These are phyloP conservation scores for Varanus komodoensis DNA, from an alignment of 2,113 vertebrate species.

Conservation along the genomic window DNA sequence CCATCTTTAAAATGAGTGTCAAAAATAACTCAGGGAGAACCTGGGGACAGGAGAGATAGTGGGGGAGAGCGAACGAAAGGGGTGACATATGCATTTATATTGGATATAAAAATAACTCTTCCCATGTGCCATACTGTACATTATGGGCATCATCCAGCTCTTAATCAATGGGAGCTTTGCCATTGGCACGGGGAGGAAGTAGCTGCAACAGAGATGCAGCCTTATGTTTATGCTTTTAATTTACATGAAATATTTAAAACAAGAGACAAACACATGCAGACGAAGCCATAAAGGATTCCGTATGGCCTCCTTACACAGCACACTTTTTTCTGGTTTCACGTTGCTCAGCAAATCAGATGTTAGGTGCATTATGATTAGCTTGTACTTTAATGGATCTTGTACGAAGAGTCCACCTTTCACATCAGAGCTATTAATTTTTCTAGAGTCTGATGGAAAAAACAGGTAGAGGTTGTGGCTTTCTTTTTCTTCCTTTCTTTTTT, in stretches of 20 bases:
- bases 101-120: neutral
- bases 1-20: neutral
- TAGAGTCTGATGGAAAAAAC: slow-evolving; percentile 92
- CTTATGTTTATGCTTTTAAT: slow-evolving; percentile 21
- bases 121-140: neutral
- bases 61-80: neutral
- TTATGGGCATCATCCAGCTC: too few species aligned
- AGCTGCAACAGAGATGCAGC: neutral
- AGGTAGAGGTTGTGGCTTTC: slow-evolving; percentile 79
- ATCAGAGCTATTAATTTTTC: slow-evolving; percentile 82
- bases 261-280: slow-evolving; percentile 68
- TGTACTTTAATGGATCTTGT: slow-evolving; percentile 85
- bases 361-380: slow-evolving; percentile 84
- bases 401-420: slow-evolving; percentile 84
- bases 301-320: slow-evolving; percentile 68
- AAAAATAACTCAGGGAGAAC: neutral
- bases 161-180: neutral
- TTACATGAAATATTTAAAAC: slow-evolving; percentile 55
- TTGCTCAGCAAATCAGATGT: slow-evolving; percentile 79
- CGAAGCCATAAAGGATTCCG: slow-evolving; percentile 60
- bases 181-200: neutral
- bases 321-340: slow-evolving; percentile 65
- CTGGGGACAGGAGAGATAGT: neutral
- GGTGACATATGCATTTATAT: neutral
- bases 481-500: slow-evolving; percentile 48